Evolutionary conservation across 1,140 invertebrate genomes (phyloP), one percentile per base, ranked within the genome.

Genomic region (Linepithema humile): DNA sequence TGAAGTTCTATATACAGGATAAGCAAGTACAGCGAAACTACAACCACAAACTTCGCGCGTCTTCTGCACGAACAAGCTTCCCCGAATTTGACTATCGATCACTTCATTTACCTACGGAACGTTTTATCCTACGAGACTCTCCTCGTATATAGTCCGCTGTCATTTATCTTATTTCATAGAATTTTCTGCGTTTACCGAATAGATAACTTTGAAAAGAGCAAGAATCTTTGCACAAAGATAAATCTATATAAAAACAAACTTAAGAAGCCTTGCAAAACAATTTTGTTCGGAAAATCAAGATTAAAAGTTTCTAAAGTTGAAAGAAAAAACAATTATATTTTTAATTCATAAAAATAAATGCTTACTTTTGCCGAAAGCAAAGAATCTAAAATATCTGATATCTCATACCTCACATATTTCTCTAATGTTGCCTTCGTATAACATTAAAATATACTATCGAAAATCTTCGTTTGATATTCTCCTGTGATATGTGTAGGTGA

Each of bases 21-120:
- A 43, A 69, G 70, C 50, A 72, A 87, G 70, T 75, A 43, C 55
- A 84, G 32, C 45, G n/a, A 38, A 85, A 75, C 48, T 78, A 74
- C 69, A 38, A 72, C 53, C 69, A 50, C n/a, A n/a, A 86, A 86
- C 57, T 59, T 75, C 55, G 38, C 40, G 40, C 70, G 62, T 64
- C 50, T 72, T 74, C 48, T 23, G 4, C 50, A 15, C 70, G 69
- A 82, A 84, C 62, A 84, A 86, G 64, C 38, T n/a, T 73, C 45
- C 72, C 83, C 77, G 86, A 85, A 85, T 85, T 88, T 78, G 83
- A 72, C 84, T 85, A 89, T 89, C 87, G 86, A 88, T 88, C 86
- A 89, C 87, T 83, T 87, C 64, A 84, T 78, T 87, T 60, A 43
- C 43, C 72, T 55, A 59, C n/a, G 57, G 65, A 20, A 10, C 64